Percentiles rank a stretch among this genome's conserved stretches.
Conservation (phyloP, 2,888 invertebrate genomes). For the Drosophila paramelanica region DNA sequence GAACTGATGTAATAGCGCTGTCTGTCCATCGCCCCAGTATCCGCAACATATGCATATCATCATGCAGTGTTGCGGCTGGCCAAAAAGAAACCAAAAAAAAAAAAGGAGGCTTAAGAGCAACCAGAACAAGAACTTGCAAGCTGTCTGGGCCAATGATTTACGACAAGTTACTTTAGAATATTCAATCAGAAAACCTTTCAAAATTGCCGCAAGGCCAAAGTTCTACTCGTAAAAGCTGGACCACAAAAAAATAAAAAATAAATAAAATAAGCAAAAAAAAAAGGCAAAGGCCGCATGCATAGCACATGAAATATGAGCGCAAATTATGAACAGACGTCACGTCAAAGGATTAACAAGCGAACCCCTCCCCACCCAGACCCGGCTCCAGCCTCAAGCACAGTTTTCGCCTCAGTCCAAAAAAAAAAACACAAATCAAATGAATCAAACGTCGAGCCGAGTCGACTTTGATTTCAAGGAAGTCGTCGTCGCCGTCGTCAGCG, state of each 20-base stretch:
- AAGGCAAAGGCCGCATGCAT: slow-evolving; percentile 44
- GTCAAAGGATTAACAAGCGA: slow-evolving; percentile 80
- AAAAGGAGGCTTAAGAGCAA: slow-evolving; percentile 30
- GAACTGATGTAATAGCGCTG: slow-evolving; percentile 35
- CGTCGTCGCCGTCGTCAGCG: slow-evolving; percentile 28
- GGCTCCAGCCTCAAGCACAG: slow-evolving; percentile 17
- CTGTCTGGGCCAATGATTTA: slow-evolving; percentile 64
- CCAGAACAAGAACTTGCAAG: slow-evolving; percentile 26
- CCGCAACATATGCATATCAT: slow-evolving; percentile 45
- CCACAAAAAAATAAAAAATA: slow-evolving; percentile 49
- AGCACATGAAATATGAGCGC: slow-evolving; percentile 78
- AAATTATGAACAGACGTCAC: slow-evolving; percentile 79
- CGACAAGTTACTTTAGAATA: slow-evolving; percentile 73
- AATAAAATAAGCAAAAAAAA: slow-evolving; percentile 7
- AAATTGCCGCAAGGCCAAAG: slow-evolving; percentile 78
- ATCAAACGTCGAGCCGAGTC: slow-evolving; percentile 57
- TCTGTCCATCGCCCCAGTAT: neutral
- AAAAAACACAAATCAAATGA: slow-evolving; percentile 53
- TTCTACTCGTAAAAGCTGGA: slow-evolving; percentile 48
- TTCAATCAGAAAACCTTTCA: slow-evolving; percentile 74
- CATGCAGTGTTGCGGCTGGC: slow-evolving; percentile 11
- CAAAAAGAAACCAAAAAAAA: slow-evolving; percentile 34
- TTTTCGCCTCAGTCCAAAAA: slow-evolving; percentile 10
- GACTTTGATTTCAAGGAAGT: slow-evolving; percentile 78
- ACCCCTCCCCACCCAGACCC: neutral